Evolutionary conservation across 2,113 vertebrate genomes (phyloP), one percentile per base, ranked within the genome.

Genomic region (Ophiodon elongatus): DNA sequence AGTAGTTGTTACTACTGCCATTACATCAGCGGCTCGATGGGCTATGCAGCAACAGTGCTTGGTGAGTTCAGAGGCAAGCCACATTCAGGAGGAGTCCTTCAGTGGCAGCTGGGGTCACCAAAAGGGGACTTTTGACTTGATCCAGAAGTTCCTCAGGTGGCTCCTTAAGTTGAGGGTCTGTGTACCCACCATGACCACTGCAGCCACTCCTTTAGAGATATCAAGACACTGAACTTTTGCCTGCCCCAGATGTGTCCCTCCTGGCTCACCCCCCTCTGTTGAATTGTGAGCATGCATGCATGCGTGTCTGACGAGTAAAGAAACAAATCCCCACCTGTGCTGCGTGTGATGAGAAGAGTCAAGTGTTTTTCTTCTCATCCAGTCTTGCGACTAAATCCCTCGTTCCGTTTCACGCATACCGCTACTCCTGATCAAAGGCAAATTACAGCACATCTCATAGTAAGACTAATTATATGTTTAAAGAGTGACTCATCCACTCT

Each of bases 401-500:
- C 39, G 33, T 45, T 33, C 41, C 1, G n/a, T 70, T 47, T 76
- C 43, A 73, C 59, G 37, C 52, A 35, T 45, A 19, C 21, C 4
- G 7, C n/a, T 52, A 9, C 29, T 65, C 33, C 25, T 64, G 21
- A 73, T 76, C 73, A 81, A 68, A 85, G 33, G 33, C 29, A 29
- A 69, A 31, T 33, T 35, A 52, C n/a, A 29, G 31, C 10, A 9
- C 23, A 68, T 45, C 50, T 73, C 29, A 25, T n/a, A 15, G n/a
- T 43, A 27, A 41, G 47, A 71, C 75, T 47, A 39, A 77, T 64
- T 15, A n/a, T 39, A 21, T 23, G 64, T 73, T 80, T 79, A 31
- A 68, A 71, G 35, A 67, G 69, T 69, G 76, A 83, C 82, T 85
- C 79, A 50, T 81, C 37, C 17, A 13, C 63, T 71, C 43, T 72